Evolutionary conservation across 1,140 invertebrate genomes (phyloP).

Genomic region (Temnothorax longispinosus): DNA sequence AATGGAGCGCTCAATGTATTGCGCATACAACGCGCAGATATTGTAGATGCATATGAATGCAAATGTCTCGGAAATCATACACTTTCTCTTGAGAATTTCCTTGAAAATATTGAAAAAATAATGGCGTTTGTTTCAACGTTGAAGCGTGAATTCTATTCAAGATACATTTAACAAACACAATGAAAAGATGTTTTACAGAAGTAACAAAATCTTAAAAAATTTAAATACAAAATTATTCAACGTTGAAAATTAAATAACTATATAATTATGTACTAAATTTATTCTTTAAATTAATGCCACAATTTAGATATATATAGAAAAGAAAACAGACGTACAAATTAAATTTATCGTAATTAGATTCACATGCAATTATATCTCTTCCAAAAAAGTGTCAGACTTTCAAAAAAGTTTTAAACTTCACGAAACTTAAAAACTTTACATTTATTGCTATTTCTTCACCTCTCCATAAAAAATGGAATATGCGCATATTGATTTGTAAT

Average conservation of each 20-base stretch:
- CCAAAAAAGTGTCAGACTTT: neutral
- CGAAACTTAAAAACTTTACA: neutral
- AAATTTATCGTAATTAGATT: neutral
- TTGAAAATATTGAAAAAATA: constrained; percentile 14
- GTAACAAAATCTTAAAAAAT: neutral
- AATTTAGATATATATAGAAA: neutral
- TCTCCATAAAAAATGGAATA: neutral
- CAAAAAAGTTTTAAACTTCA: neutral
- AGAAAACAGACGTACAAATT: neutral
- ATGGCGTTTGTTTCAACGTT: neutral
- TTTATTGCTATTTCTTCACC: neutral
- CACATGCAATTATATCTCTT: neutral
- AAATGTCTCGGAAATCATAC: constrained; percentile 25
- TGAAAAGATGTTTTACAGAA: neutral
- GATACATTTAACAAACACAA: neutral
- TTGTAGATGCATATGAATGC: constrained; percentile 36
- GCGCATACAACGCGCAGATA: constrained; percentile 23
- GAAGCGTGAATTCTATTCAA: neutral
- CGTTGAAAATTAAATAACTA: neutral
- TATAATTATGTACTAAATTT: neutral
- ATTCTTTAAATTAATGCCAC: neutral
- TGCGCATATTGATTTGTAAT: neutral
- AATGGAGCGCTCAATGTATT: constrained; percentile 43
- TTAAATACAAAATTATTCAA: neutral
- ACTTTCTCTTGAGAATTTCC: constrained; percentile 33